Conservation (phyloP, 1,140 invertebrate genomes). For the Pectinophora gossypiella region DNA sequence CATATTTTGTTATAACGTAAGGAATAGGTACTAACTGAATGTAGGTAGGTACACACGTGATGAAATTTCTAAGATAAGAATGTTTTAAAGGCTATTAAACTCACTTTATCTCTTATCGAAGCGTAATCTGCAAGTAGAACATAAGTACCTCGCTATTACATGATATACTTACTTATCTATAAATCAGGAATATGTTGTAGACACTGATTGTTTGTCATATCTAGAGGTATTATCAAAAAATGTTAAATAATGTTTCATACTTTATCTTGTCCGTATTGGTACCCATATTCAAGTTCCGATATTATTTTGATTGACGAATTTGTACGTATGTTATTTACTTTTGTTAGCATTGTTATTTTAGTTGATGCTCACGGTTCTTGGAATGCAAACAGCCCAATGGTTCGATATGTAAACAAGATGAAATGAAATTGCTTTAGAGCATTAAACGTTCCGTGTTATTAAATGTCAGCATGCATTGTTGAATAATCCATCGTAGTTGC, state of each 20-base stretch:
- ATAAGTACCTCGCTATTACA: neutral
- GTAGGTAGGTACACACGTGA: neutral
- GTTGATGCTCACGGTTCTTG: conserved; percentile 25
- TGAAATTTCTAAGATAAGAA: neutral
- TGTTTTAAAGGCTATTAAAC: conserved; percentile 53
- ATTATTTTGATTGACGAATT: conserved; percentile 47
- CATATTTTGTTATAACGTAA: neutral
- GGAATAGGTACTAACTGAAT: neutral
- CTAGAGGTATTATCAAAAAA: conserved; percentile 9
- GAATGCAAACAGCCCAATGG: conserved; percentile 40
- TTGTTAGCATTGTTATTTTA: conserved; percentile 34
- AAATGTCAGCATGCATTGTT: conserved; percentile 18
- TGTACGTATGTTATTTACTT: conserved; percentile 37
- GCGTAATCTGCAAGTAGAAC: conserved; percentile 43
- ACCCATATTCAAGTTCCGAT: too few species aligned
- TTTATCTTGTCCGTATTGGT: conserved; percentile 30
- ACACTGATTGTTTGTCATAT: conserved; percentile 28
- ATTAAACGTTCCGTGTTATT: conserved; percentile 16
- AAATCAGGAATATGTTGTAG: conserved; percentile 49
- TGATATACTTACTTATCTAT: conserved; percentile 61
- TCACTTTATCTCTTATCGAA: conserved; percentile 52
- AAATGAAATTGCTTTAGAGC: conserved; percentile 14
- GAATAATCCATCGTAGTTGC: neutral
- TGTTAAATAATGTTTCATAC: conserved; percentile 13
- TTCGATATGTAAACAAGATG: conserved; percentile 21